A percentile compares a stretch with the other conserved stretches of the same genome.
phyloP scores from a whole-genome alignment of 2,113 vertebrate genomes.

The Dunckerocampus dactyliophorus region DNA sequence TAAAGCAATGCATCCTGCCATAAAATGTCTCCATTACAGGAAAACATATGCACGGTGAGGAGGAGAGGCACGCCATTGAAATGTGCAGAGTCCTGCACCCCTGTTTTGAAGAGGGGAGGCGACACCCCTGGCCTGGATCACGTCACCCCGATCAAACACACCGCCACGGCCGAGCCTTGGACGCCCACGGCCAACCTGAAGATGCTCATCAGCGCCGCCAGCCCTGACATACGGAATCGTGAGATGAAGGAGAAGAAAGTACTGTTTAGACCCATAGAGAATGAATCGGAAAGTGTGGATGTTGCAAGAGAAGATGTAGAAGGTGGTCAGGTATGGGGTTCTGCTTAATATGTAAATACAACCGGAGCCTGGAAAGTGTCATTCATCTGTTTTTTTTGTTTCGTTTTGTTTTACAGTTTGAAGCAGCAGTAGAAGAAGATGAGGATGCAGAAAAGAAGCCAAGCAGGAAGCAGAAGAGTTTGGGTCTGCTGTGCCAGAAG shows the following conservation, averaged over 20 bases:
- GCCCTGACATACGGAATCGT: constrained; percentile 87
- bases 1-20: too few species aligned
- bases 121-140: constrained; percentile 75
- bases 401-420: constrained; percentile 61
- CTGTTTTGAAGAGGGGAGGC: constrained; percentile 70
- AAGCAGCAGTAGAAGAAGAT: constrained; percentile 66
- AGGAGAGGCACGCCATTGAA: constrained; percentile 80
- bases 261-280: constrained; percentile 84
- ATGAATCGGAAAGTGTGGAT: constrained; percentile 48
- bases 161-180: constrained; percentile 83
- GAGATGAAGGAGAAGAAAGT: constrained; percentile 94
- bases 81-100: constrained; percentile 56
- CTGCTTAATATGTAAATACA: neutral
- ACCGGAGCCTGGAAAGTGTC: neutral
- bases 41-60: constrained; percentile 82
- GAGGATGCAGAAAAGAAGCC: constrained; percentile 85
- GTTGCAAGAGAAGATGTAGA: constrained; percentile 16
- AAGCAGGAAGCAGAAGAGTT: constrained; percentile 94
- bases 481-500: constrained; percentile 91
- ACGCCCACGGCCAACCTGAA: constrained; percentile 93
- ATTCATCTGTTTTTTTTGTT: neutral
- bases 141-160: constrained; percentile 82
- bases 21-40: constrained; percentile 67
- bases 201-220: constrained; percentile 92
- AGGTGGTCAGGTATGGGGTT: constrained; percentile 70